These are phyloP conservation scores for Dromiciops gliroides DNA, from an alignment of 2,113 vertebrate species.

Conservation along the genomic window DNA sequence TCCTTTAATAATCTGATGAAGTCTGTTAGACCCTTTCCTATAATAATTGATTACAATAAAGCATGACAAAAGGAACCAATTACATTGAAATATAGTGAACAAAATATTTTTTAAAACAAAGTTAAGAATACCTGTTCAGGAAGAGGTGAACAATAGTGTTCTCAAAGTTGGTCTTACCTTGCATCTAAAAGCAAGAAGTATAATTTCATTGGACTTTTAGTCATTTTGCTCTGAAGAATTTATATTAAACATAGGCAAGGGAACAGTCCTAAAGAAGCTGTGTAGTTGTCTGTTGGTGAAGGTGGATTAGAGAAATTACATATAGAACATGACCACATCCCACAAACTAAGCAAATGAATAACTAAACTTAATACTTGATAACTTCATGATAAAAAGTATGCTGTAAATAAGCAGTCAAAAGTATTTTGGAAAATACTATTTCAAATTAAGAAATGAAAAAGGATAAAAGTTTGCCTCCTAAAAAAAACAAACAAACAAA, in stretches of 20 bases:
- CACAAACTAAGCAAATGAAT: neutral
- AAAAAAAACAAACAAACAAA: no score
- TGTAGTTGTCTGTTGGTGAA: neutral
- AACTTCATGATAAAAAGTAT: neutral
- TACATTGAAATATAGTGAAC: neutral
- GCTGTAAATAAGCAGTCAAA: neutral
- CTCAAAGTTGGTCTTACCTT: neutral
- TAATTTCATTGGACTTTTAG: neutral
- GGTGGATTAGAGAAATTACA: neutral
- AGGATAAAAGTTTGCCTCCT: neutral
- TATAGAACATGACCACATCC: neutral
- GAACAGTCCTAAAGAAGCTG: neutral
- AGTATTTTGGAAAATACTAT: neutral
- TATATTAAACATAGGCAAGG: neutral
- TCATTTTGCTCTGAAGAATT: neutral
- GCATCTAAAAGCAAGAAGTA: neutral
- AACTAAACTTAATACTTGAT: neutral
- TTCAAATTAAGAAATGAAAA: neutral
- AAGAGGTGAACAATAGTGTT: neutral
- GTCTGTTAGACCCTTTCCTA: neutral
- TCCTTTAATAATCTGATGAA: neutral
- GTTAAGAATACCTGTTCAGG: neutral
- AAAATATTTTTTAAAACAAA: neutral
- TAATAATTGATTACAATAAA: no score
- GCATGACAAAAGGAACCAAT: neutral